Evolutionary conservation across 35 echinoderm and acorn worm genomes (phyloP).

Genomic region (Lytechinus pictus): DNA sequence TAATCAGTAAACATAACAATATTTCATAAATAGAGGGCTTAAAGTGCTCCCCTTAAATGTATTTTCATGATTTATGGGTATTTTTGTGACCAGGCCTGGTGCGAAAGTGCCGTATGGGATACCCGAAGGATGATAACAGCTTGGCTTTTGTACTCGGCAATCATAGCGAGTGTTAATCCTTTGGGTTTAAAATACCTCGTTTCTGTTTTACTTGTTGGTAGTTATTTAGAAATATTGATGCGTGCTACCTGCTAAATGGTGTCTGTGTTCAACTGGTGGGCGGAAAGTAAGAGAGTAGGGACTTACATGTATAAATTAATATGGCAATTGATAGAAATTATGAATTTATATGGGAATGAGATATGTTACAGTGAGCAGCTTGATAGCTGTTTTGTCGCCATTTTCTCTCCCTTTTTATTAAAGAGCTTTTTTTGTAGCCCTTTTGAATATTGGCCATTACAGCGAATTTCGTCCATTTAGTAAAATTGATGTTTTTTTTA

Average conservation of each 20-base stretch:
- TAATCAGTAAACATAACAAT: no score
- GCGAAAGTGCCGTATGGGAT: neutral
- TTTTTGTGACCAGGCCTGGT: neutral
- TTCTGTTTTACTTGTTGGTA: constrained; percentile 2
- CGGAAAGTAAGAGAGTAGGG: neutral
- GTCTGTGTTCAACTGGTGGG: neutral
- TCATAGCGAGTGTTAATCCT: neutral
- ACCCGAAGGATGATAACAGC: neutral
- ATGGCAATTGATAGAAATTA: neutral
- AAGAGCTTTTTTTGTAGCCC: no score
- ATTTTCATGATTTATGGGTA: no score
- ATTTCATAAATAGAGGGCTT: no score
- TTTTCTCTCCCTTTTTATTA: no score
- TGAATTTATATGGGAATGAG: neutral
- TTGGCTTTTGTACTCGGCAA: neutral
- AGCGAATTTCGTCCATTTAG: no score
- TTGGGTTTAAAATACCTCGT: neutral
- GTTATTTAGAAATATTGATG: neutral
- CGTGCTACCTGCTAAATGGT: neutral
- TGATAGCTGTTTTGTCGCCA: neutral
- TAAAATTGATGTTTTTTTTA: no score
- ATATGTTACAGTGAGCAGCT: neutral
- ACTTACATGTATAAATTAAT: neutral
- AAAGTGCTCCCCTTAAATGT: no score
- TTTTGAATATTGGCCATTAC: no score